Conservation (phyloP, 64 coral and sea anemone species). For the Actinia tenebrosa region DNA sequence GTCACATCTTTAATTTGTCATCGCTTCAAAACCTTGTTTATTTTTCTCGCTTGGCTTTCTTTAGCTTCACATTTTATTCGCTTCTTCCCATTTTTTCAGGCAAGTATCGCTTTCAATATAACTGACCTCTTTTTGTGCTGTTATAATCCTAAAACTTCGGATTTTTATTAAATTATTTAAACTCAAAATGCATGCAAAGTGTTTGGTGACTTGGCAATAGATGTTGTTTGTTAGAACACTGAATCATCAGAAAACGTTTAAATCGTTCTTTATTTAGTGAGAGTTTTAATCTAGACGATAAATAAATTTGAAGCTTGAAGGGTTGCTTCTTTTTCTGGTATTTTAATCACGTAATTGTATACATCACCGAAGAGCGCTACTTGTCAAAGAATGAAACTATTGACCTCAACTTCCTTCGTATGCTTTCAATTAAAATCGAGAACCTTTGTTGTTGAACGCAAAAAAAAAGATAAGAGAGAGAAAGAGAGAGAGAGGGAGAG, state of each 20-base stretch:
- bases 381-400: background rate
- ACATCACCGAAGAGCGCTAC: background rate
- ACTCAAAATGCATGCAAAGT: background rate
- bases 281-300: background rate
- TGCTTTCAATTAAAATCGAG: background rate
- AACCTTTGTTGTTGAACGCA: no score
- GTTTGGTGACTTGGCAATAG: background rate
- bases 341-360: background rate
- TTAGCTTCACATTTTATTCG: background rate
- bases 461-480: no score
- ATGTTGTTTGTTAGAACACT: background rate
- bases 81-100: background rate
- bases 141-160: background rate
- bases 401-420: background rate
- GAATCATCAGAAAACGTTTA: background rate
- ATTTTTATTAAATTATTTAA: background rate
- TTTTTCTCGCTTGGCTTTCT: background rate
- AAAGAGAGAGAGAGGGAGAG: no score
- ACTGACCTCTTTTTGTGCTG: background rate
- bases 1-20: background rate
- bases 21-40: background rate
- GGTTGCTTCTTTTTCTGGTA: background rate
- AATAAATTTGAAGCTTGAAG: background rate
- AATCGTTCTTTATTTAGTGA: background rate
- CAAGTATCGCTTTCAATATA: background rate